These are phyloP conservation scores for Alitta virens DNA, from an alignment of 2,888 invertebrate genomes.

Conservation along the genomic window DNA sequence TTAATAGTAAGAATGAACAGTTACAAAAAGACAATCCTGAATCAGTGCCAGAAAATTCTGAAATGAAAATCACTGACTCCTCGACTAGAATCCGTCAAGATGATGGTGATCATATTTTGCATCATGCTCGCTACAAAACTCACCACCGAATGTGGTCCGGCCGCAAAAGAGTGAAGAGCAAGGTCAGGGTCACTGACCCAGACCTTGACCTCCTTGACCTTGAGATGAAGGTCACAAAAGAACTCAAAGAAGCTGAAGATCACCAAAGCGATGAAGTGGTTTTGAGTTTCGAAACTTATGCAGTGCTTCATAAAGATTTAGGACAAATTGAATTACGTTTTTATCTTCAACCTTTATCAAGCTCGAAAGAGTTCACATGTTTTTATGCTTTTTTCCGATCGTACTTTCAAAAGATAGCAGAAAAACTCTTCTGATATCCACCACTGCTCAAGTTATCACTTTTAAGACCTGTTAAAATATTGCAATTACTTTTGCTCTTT, in stretches of 20 bases:
- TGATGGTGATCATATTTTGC: background rate
- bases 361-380: background rate
- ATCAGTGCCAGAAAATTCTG: too few species aligned
- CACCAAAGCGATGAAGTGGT: background rate
- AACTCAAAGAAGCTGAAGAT: background rate
- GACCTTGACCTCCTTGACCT: too few species aligned
- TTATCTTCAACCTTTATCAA: background rate
- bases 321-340: background rate
- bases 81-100: too few species aligned
- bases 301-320: background rate
- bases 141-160: constrained; percentile 5
- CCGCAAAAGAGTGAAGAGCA: background rate
- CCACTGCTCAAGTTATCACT: too few species aligned
- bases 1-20: background rate
- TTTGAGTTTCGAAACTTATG: background rate
- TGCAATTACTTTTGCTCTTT: too few species aligned
- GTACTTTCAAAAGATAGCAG: background rate
- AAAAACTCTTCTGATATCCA: background rate
- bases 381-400: constrained; percentile 1
- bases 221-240: background rate
- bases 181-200: background rate
- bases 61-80: too few species aligned
- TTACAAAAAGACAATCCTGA: too few species aligned
- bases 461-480: too few species aligned
- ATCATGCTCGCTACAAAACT: background rate